Percentiles rank a stretch among this genome's conserved stretches.
Conservation (phyloP, 1,140 invertebrate species). For the Drosophila micromelanica region DNA sequence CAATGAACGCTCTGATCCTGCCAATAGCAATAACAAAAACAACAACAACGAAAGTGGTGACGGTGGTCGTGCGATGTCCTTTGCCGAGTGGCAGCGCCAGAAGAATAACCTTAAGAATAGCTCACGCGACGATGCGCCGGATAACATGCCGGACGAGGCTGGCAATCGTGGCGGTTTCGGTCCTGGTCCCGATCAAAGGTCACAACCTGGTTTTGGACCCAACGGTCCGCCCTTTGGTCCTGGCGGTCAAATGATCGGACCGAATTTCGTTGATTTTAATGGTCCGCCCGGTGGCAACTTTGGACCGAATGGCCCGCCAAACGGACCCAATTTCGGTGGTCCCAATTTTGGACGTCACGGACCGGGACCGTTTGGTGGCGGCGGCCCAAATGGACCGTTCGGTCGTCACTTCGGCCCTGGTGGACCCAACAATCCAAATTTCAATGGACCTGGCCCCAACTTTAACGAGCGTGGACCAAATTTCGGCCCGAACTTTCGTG, state of each 20-base stretch:
- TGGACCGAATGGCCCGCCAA: constrained; percentile 20
- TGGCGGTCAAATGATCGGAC: constrained; percentile 27
- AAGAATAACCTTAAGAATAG: constrained; percentile 45
- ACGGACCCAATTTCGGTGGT: constrained; percentile 25
- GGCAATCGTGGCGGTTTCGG: constrained; percentile 18
- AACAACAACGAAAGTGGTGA: constrained; percentile 2
- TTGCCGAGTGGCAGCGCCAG: constrained; percentile 72
- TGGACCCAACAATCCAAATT: constrained; percentile 47
- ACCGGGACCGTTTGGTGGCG: constrained; percentile 18
- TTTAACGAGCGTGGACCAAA: constrained; percentile 33
- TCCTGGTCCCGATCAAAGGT: constrained; percentile 7
- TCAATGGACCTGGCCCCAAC: constrained; percentile 44
- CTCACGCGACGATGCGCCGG: constrained; percentile 5
- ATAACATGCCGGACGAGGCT: not conserved
- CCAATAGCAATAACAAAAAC: constrained; percentile 31
- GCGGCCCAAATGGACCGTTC: constrained; percentile 31
- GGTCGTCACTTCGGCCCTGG: constrained; percentile 52
- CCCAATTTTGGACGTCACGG: constrained; percentile 47
- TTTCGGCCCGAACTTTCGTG: constrained; percentile 53
- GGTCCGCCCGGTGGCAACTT: constrained; percentile 14
- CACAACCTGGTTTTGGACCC: constrained; percentile 20
- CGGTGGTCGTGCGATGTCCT: constrained; percentile 43
- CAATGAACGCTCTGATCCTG: constrained; percentile 12
- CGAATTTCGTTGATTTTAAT: constrained; percentile 36
- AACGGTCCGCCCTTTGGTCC: constrained; percentile 29